Evolutionary conservation across 92 coral and sea anemone species (phyloP), one percentile per base, ranked within the genome.

Genomic region (Epizoanthus illoricatus): DNA sequence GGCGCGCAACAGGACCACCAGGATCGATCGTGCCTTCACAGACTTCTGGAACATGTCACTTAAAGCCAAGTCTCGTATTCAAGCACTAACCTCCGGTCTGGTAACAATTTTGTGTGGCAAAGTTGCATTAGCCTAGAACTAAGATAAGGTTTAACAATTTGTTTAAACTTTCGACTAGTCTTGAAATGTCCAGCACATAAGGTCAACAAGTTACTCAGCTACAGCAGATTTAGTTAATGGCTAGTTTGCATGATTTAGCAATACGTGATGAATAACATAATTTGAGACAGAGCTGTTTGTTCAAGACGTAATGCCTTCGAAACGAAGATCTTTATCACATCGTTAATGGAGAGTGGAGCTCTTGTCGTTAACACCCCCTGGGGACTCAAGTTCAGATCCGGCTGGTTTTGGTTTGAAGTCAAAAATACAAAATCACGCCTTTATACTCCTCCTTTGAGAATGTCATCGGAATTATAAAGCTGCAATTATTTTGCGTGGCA

Each of bases 301-400:
- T 88, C 89, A 73, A 21, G 52, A 63, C 84, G 84, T 85, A 81
- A 85, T 66, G 80, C 84, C 80, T 85, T 81, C 89, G 63, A 85
- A 74, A 82, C 80, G 80, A 63, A 74, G 92, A 89, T 89, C 60
- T 6, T 89, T 89, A 89, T 89, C 92, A 70, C 86, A 69, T 85
- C 81, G 84, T 89, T 81, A 89, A 78, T 78, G 82, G 66, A 78
- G 49, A 78, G 81, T 78, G 21, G 82, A 75, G 65, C 82, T 42
- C 60, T 63, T 57, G 65, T 74, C 80, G 23, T 21, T 24, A 63
- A 56, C 15, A 56, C 7, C 72, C 82, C 71, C 65, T 11, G 69
- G 81, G 81, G 81, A 55, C 15, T 28, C 23, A 39, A 36, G 19
- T 20, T 54, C 56, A 52, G 56, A 52, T 45, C 52, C 52, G 52